Evolutionary conservation across 2,113 vertebrate genomes (phyloP).

Genomic region (Benitochromis conjunctus): DNA sequence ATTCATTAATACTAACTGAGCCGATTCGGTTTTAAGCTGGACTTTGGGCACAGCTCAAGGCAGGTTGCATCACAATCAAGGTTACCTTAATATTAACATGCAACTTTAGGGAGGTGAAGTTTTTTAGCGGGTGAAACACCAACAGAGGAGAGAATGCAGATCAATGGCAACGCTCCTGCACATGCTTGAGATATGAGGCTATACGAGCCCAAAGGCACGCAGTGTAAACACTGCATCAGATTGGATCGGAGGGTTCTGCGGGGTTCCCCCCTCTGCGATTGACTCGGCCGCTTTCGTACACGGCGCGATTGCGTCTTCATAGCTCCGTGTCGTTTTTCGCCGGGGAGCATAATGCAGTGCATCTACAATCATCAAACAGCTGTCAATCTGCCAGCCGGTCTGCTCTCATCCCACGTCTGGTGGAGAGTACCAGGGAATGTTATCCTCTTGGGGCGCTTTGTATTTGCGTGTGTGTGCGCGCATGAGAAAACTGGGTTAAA

Average conservation of each 20-base stretch:
- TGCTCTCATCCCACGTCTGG: neutral
- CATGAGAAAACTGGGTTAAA: neutral
- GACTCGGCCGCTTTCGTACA: neutral
- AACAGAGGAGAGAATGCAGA: neutral
- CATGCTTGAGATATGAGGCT: neutral
- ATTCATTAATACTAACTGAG: neutral
- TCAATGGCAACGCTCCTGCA: neutral
- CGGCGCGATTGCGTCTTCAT: neutral
- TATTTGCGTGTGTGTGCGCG: neutral
- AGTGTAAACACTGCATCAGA: slow-evolving; percentile 7
- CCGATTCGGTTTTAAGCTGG: neutral
- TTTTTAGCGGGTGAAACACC: neutral
- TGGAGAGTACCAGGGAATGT: neutral
- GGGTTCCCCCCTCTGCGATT: neutral
- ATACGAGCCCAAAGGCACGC: neutral
- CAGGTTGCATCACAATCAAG: neutral
- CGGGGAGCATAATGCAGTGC: neutral
- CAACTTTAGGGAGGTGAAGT: neutral
- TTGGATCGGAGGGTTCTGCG: neutral
- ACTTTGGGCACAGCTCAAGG: neutral
- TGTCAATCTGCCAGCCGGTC: slow-evolving; percentile 29
- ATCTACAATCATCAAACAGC: slow-evolving; percentile 19
- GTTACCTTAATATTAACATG: neutral
- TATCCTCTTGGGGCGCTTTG: neutral
- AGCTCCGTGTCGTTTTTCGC: neutral